A percentile compares a stretch with the other conserved stretches of the same genome.
Conservation (phyloP, 2,113 vertebrate genomes). For the Bubo blakistoni region DNA sequence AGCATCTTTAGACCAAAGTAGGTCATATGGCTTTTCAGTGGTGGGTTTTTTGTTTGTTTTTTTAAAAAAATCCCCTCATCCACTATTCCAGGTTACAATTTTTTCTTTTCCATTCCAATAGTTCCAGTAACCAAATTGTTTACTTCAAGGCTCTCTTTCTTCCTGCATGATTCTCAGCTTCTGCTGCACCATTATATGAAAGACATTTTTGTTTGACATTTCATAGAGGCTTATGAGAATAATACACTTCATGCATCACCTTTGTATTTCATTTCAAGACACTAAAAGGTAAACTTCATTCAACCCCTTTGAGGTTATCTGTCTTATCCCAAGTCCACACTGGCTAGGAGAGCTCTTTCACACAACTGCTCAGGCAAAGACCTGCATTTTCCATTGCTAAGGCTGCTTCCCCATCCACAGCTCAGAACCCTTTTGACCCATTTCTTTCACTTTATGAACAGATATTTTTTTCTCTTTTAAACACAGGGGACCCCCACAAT, state of each 20-base stretch:
- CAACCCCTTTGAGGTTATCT: background rate
- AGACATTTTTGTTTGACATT: conserved; percentile 13
- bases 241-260: conserved; percentile 17
- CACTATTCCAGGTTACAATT: background rate
- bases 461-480: background rate
- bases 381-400: background rate
- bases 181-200: background rate
- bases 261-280: conserved; percentile 5
- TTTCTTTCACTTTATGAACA: background rate
- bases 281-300: conserved; percentile 14
- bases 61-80: background rate
- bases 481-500: background rate
- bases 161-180: background rate
- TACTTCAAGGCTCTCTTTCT: background rate
- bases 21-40: background rate
- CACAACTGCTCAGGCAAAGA: background rate
- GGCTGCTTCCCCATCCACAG: background rate
- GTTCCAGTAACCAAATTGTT: background rate
- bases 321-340: background rate
- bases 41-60: background rate
- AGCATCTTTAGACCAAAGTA: background rate
- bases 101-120: background rate
- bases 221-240: background rate
- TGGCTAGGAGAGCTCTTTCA: background rate
- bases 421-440: background rate